A percentile compares a stretch with the other conserved stretches of the same genome.
These are phyloP conservation scores for Bombus pascuorum DNA, from an alignment of 1,140 invertebrate species.

Conservation along the genomic window DNA sequence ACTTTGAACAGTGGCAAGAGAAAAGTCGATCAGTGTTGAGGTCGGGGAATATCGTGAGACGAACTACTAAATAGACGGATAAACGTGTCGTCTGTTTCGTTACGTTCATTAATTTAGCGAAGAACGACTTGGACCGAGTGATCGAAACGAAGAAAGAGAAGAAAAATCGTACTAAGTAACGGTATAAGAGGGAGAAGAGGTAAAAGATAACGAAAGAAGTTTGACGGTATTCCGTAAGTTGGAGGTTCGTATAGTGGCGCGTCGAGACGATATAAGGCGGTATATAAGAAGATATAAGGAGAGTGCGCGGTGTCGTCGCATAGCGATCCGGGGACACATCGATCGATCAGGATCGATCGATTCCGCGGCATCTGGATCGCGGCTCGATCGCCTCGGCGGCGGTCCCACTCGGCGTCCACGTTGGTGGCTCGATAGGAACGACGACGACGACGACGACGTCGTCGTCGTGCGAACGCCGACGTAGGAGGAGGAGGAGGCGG, in stretches of 20 bases:
- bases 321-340: background rate
- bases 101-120: too few species aligned
- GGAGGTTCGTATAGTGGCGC: background rate
- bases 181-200: background rate
- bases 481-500: conserved; percentile 46
- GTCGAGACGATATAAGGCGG: background rate
- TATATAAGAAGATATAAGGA: background rate
- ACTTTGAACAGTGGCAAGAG: background rate
- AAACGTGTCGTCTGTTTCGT: too few species aligned
- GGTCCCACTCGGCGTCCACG: conserved; percentile 22
- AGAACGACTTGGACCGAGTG: background rate
- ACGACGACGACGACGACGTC: conserved; percentile 52
- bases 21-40: background rate
- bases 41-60: background rate
- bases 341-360: conserved; percentile 8
- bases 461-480: conserved; percentile 34
- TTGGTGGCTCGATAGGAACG: conserved; percentile 40
- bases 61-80: too few species aligned
- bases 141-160: background rate
- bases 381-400: conserved; percentile 37
- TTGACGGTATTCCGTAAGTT: background rate
- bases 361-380: conserved; percentile 9
- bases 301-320: background rate
- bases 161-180: background rate
- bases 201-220: background rate